Conservation (phyloP, 2,888 invertebrate species). For the Temnothorax rugatulus region DNA sequence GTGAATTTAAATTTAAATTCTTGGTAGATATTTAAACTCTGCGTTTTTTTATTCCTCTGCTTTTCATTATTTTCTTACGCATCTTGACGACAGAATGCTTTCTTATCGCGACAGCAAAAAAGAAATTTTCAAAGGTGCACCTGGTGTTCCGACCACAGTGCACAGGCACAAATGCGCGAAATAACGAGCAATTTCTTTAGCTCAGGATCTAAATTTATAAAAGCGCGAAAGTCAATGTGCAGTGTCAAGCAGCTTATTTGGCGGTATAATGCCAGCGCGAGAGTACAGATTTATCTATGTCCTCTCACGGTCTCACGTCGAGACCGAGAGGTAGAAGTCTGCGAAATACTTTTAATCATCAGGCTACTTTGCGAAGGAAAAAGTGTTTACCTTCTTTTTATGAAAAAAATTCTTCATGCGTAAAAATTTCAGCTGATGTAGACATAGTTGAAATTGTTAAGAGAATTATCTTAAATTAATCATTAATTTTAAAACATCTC, state of each 20-base stretch:
- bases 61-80: constrained; percentile 16
- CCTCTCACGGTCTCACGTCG: constrained; percentile 24
- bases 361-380: background rate
- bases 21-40: constrained; percentile 11
- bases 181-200: constrained; percentile 70
- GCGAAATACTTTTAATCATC: constrained; percentile 33
- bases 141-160: constrained; percentile 28
- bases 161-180: constrained; percentile 63
- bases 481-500: background rate
- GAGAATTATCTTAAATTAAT: constrained; percentile 11
- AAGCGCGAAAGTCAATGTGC: constrained; percentile 55
- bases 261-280: background rate
- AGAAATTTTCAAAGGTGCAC: constrained; percentile 55
- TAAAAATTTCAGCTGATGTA: background rate
- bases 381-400: background rate
- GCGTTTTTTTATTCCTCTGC: background rate
- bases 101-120: constrained; percentile 23
- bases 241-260: constrained; percentile 21
- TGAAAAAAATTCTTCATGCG: background rate
- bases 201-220: constrained; percentile 59
- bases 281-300: constrained; percentile 43
- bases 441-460: background rate
- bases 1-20: constrained; percentile 31
- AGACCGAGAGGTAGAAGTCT: constrained; percentile 4
- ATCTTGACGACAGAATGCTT: constrained; percentile 23